A percentile compares a stretch with the other conserved stretches of the same genome.
These are phyloP conservation scores for Orestias chungarensis DNA, from an alignment of 2,797 vertebrate genomes.

Conservation along the genomic window DNA sequence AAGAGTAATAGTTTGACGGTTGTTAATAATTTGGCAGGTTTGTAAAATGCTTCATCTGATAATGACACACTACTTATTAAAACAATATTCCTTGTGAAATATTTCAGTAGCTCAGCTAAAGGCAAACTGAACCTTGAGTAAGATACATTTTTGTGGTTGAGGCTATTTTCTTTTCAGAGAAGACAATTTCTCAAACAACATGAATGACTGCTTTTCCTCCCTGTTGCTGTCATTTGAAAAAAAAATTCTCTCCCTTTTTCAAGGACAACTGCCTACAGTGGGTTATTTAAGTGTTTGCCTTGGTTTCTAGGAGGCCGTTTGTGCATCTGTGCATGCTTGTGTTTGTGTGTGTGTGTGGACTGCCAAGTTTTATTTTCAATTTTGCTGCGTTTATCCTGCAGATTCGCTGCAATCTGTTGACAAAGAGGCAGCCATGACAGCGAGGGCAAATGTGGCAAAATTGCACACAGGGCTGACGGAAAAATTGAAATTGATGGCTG, in stretches of 20 bases:
- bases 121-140: constrained; percentile 26
- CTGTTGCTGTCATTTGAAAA: constrained; percentile 19
- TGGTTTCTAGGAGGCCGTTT: constrained; percentile 54
- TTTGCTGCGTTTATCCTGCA: constrained; percentile 72
- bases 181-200: constrained; percentile 20
- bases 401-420: constrained; percentile 74
- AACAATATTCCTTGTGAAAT: constrained; percentile 33
- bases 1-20: neutral
- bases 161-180: constrained; percentile 27
- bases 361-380: constrained; percentile 76
- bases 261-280: constrained; percentile 63
- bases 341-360: constrained; percentile 24
- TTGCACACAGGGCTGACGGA: constrained; percentile 54
- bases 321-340: constrained; percentile 16
- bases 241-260: constrained; percentile 11
- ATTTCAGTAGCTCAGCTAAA: constrained; percentile 40
- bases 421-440: constrained; percentile 70
- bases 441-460: constrained; percentile 62
- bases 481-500: constrained; percentile 66
- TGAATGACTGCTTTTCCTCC: constrained; percentile 42
- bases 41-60: constrained; percentile 13
- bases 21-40: neutral
- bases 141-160: constrained; percentile 10
- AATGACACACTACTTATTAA: constrained; percentile 15
- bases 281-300: constrained; percentile 62